phyloP scores from a whole-genome alignment of 2,113 vertebrate species.

The Lycaon pictus region DNA sequence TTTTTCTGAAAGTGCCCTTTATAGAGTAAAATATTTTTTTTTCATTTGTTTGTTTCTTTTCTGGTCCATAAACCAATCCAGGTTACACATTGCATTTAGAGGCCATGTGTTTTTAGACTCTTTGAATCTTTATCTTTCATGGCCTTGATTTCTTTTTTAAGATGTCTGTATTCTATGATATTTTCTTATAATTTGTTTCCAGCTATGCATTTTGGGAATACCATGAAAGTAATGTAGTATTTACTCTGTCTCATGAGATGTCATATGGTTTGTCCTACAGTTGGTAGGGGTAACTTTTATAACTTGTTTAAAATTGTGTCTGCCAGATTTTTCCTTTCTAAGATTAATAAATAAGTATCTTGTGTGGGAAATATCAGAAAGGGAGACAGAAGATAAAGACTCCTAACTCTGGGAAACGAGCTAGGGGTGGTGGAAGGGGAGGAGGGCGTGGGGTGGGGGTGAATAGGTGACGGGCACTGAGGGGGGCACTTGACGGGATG shows the following conservation, averaged over 20 bases:
- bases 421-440: too few relatives aligned
- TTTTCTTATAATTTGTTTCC: neutral
- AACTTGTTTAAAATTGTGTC: neutral
- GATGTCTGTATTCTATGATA: neutral
- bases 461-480: too few relatives aligned
- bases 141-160: neutral
- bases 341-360: neutral
- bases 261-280: neutral
- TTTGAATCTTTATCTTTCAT: neutral
- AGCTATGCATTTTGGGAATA: neutral
- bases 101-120: neutral
- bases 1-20: neutral
- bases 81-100: neutral
- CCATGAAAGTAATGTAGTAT: neutral
- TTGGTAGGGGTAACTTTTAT: neutral
- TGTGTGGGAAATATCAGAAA: too few relatives aligned
- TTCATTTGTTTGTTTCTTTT: neutral
- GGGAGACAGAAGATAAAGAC: too few relatives aligned
- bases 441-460: too few relatives aligned
- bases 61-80: neutral
- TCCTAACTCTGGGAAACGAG: too few relatives aligned
- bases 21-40: neutral
- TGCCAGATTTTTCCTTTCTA: neutral
- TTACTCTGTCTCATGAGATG: neutral
- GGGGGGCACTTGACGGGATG: too few relatives aligned